Base-by-base conservation (phyloP, 2,888 invertebrate genomes). In the Ariolimax columbianus region DNA sequence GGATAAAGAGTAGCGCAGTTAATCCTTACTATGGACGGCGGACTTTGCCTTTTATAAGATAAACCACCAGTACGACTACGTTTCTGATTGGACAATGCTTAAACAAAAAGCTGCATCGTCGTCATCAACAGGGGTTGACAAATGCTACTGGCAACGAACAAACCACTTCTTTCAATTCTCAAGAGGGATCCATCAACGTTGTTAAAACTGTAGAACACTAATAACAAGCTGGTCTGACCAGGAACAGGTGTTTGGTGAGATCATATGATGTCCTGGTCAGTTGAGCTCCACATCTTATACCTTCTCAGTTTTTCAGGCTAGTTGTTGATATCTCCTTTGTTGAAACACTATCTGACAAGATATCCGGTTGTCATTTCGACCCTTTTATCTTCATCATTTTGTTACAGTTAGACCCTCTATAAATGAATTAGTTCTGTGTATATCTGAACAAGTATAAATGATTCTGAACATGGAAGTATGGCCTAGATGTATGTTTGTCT, bases 21-120 rank as follows among this genome's bases (percentile, higher is more conserved):
- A n/a, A n/a, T n/a, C n/a, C n/a, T n/a, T n/a, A n/a, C n/a, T n/a
- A n/a, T n/a, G n/a, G n/a, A n/a, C n/a, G n/a, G n/a, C n/a, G n/a
- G n/a, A n/a, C n/a, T n/a, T n/a, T n/a, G n/a, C n/a, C n/a, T n/a
- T n/a, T n/a, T n/a, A n/a, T n/a, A n/a, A n/a, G n/a, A n/a, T 99
- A 94, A 99, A 99, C 95, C 98, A 99, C 73, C 73, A 73, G 30
- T 73, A 73, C 47, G 73, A 73, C 73, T 73, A 73, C n/a, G 43
- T 73, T 40, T 73, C 47, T 73, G 73, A 73, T 43, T 73, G 73
- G 73, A 73, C 73, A 73, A n/a, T 43, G 43, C 43, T 95, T 94
- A 98, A 99, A 94, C 99, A 99, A 95, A 98, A 98, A 93, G 96
- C 96, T 82, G 96, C 96, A 70, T 89, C 89, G 9, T 78, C 83